phyloP scores from a whole-genome alignment of 2,888 invertebrate genomes.

The Tortricodes alternella region DNA sequence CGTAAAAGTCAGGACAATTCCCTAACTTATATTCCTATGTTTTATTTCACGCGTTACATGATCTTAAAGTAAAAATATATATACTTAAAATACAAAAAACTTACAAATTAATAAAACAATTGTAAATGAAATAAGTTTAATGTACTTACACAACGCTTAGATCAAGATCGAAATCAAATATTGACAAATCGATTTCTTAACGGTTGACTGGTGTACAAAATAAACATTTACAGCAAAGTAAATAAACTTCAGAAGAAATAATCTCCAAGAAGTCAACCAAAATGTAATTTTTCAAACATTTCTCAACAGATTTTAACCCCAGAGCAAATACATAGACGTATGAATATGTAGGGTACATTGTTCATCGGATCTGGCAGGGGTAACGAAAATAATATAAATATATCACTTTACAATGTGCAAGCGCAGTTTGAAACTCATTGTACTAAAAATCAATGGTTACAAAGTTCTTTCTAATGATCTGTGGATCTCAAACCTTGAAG shows the following conservation, averaged over 20 bases:
- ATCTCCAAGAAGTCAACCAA: slow-evolving; percentile 63
- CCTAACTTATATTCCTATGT: no score
- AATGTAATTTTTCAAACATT: slow-evolving; percentile 71
- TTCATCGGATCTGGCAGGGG: slow-evolving; percentile 56
- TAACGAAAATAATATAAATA: slow-evolving; percentile 75
- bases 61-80: no score
- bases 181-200: slow-evolving; percentile 27
- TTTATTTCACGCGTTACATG: no score
- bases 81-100: no score
- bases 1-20: no score
- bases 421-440: slow-evolving; percentile 73
- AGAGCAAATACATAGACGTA: slow-evolving; percentile 37
- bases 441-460: slow-evolving; percentile 72
- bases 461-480: slow-evolving; percentile 48
- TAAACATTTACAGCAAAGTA: slow-evolving; percentile 57
- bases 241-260: slow-evolving; percentile 44
- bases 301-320: slow-evolving; percentile 47
- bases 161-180: slow-evolving; percentile 6
- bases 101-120: no score
- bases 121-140: background rate
- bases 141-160: background rate
- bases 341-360: slow-evolving; percentile 53
- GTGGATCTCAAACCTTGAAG: slow-evolving; percentile 53
- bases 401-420: slow-evolving; percentile 75
- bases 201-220: slow-evolving; percentile 38